Evolutionary conservation across 2,888 invertebrate genomes (phyloP), one percentile per base, ranked within the genome.

Genomic region (Tetropium fuscum): DNA sequence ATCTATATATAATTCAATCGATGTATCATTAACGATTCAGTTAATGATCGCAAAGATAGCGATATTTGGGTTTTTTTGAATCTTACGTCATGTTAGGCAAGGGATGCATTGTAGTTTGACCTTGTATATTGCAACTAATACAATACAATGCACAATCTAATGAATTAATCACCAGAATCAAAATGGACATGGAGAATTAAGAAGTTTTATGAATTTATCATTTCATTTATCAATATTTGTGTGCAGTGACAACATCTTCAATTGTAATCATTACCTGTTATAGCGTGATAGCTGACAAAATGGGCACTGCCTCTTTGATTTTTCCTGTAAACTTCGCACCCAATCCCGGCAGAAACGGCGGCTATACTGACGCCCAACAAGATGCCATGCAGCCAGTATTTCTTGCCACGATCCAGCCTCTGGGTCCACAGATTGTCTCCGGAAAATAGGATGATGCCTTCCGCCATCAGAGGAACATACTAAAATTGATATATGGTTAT

Each of bases 391-490:
- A 74, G 61, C 60, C 63, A 69, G 27, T 70, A 70, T 53, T 71
- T 74, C 5, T 54, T 71, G 1, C 61, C 65, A 47, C 74, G 64
- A 5, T 68, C 63, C 3, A 74, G 55, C 32, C 69, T 62, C 25
- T 70, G 57, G 3, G 66, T 67, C 68, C 72, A 73, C 13, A 73
- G 59, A 48, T 77, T 75, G 41, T 72, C 70, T 49, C 69, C 66
- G 2, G 74, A 64, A 51, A 77, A 74, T 5, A 74, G 41, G 2
- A 76, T 69, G 6, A 77, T 69, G 7, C 73, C 74, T 60, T 72
- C 72, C 8, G 75, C 72, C 72, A 77, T 74, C 11, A 78, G 56
- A 3, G 76, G 76, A 8, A 76, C 58, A 25, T 74, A 72, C 77
- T 76, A 44, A 38, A 70, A 66, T 57, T 48, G 57, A 25, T 43